Conservation (phyloP, 1,140 invertebrate species). For the Lucilia sericata region DNA sequence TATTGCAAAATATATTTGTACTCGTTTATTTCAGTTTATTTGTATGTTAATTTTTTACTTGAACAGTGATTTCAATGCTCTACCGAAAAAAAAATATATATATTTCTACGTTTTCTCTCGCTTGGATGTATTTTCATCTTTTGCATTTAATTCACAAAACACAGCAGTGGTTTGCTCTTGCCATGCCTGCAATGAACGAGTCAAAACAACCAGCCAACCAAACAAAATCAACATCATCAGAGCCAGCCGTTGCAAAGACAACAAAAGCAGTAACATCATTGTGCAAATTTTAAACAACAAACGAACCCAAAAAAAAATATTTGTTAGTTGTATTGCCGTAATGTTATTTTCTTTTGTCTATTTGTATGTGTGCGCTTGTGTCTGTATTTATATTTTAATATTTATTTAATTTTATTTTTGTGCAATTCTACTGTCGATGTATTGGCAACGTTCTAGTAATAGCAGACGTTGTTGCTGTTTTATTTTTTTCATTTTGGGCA, state of each 20-base stretch:
- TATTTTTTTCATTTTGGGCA: background rate
- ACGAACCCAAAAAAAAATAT: background rate
- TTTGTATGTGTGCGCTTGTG: background rate
- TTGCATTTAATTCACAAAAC: slow-evolving; percentile 16
- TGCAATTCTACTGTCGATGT: background rate
- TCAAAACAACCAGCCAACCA: background rate
- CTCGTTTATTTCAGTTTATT: background rate
- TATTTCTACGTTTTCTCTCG: background rate
- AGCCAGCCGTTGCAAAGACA: slow-evolving; percentile 10
- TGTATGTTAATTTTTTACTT: background rate
- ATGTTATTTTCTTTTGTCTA: slow-evolving; percentile 10
- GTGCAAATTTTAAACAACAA: background rate
- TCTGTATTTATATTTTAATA: background rate
- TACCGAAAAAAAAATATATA: no score
- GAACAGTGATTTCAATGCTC: background rate
- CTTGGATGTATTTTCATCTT: background rate
- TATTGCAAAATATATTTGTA: background rate
- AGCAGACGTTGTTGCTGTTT: background rate
- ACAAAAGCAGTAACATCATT: background rate
- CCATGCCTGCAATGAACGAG: background rate
- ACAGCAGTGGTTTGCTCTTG: slow-evolving; percentile 1
- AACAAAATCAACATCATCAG: background rate
- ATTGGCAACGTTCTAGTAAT: background rate
- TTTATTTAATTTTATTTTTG: slow-evolving; percentile 29
- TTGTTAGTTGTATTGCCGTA: background rate